These are phyloP conservation scores for Ypsolopha sequella DNA, from an alignment of 2,888 invertebrate genomes.

Conservation along the genomic window DNA sequence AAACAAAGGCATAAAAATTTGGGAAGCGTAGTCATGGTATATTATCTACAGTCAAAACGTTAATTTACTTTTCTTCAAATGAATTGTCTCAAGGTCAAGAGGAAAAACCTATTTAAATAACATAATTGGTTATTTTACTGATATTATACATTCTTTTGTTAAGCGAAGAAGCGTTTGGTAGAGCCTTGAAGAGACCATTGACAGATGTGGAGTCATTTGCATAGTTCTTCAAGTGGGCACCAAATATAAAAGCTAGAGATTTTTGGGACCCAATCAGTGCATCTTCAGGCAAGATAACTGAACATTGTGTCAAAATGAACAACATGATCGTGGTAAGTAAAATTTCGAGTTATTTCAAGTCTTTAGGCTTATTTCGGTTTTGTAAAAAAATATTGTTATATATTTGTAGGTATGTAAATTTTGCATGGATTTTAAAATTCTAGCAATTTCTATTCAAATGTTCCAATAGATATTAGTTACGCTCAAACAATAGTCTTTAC, in stretches of 20 bases:
- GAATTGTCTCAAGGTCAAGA: slow-evolving; percentile 1
- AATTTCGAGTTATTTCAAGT: neutral
- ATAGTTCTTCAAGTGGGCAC: slow-evolving; percentile 13
- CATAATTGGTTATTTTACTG: slow-evolving; percentile 14
- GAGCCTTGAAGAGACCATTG: slow-evolving; percentile 43
- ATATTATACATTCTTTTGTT: slow-evolving; percentile 62
- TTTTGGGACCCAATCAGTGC: neutral
- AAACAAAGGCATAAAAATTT: neutral
- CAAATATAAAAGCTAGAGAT: slow-evolving; percentile 3
- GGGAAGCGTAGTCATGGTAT: neutral
- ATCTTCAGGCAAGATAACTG: neutral
- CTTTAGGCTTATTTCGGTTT: too few species aligned
- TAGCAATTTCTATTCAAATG: too few species aligned
- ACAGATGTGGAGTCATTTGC: slow-evolving; percentile 35
- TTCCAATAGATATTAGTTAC: too few species aligned
- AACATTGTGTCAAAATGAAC: neutral
- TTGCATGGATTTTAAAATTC: too few species aligned
- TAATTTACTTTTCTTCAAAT: neutral
- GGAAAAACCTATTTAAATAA: neutral
- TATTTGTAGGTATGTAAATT: too few species aligned
- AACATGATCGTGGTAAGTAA: slow-evolving; percentile 1
- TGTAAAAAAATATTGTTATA: too few species aligned
- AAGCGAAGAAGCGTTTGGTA: slow-evolving; percentile 32
- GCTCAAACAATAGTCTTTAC: too few species aligned
- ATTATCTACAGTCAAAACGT: too few species aligned